Evolutionary conservation across 2,888 invertebrate genomes (phyloP).

Genomic region (Xylota segnis): DNA sequence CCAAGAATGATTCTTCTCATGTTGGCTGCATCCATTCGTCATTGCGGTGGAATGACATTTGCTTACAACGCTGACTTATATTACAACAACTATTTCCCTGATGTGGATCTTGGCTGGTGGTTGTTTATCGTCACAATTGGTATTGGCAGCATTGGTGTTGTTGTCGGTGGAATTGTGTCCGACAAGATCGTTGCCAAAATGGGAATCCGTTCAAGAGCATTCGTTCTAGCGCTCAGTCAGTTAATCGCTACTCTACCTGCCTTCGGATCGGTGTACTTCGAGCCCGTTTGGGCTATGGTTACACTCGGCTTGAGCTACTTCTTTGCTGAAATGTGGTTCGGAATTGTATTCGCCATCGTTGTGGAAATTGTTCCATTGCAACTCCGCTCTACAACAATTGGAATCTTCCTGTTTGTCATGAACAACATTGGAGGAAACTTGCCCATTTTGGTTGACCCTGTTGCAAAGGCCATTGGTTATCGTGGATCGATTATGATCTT

Average conservation of each 20-base stretch:
- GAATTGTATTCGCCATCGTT: slow-evolving; percentile 94
- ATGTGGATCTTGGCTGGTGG: slow-evolving; percentile 96
- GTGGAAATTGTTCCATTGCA: slow-evolving; percentile 94
- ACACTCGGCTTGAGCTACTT: slow-evolving; percentile 95
- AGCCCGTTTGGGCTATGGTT: slow-evolving; percentile 94
- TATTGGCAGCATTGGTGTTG: slow-evolving; percentile 89
- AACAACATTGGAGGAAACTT: slow-evolving; percentile 96
- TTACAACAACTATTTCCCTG: slow-evolving; percentile 94
- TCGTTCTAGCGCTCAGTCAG: slow-evolving; percentile 92
- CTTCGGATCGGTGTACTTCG: slow-evolving; percentile 93
- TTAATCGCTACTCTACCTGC: slow-evolving; percentile 93
- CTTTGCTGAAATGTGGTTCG: slow-evolving; percentile 98
- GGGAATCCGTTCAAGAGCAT: slow-evolving; percentile 92
- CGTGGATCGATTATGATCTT: slow-evolving; percentile 93
- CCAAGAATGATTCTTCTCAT: slow-evolving; percentile 92
- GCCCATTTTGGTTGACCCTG: slow-evolving; percentile 94
- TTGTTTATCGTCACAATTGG: slow-evolving; percentile 94
- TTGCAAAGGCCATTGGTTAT: slow-evolving; percentile 92
- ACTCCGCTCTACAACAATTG: slow-evolving; percentile 93
- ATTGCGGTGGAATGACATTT: slow-evolving; percentile 95
- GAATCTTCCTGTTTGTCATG: slow-evolving; percentile 95
- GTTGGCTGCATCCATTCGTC: slow-evolving; percentile 94
- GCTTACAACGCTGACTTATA: slow-evolving; percentile 96
- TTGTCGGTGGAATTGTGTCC: slow-evolving; percentile 90
- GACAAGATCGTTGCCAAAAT: slow-evolving; percentile 95